Conservation (phyloP, 2,888 invertebrate species). For the Hypercompe scribonia region DNA sequence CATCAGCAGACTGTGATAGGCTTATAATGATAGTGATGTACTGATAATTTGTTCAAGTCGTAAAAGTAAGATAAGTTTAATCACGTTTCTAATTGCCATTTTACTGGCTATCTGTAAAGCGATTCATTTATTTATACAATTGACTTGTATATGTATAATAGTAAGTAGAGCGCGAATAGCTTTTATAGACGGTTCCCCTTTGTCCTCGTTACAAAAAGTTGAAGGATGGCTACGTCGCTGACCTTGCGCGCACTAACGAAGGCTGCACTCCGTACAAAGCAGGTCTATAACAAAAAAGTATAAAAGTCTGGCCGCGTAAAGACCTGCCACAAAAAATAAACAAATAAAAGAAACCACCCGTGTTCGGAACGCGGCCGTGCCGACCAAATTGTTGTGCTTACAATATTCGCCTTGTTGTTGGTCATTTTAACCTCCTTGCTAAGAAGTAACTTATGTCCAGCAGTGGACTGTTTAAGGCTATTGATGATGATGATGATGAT, state of each 20-base stretch:
- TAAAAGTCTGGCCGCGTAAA: slow-evolving; percentile 70
- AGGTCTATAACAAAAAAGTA: slow-evolving; percentile 73
- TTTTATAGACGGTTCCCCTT: slow-evolving; percentile 7
- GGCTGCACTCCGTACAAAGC: slow-evolving; percentile 78
- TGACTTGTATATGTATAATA: slow-evolving; percentile 15
- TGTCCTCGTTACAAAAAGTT: slow-evolving; percentile 46
- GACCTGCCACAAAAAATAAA: slow-evolving; percentile 82
- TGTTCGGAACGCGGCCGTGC: slow-evolving; percentile 70
- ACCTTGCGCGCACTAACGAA: slow-evolving; percentile 84
- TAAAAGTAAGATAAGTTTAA: slow-evolving; percentile 48
- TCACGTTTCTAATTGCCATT: slow-evolving; percentile 40
- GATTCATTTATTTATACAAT: slow-evolving; percentile 42
- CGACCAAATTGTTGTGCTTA: slow-evolving; percentile 60
- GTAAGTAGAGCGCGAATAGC: slow-evolving; percentile 6
- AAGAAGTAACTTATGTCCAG: no score
- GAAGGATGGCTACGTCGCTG: slow-evolving; percentile 62
- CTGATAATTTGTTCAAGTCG: slow-evolving; percentile 37
- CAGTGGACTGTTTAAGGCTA: no score
- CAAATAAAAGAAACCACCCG: slow-evolving; percentile 67
- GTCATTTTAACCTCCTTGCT: slow-evolving; percentile 21
- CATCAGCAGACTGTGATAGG: no score
- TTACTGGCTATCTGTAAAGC: slow-evolving; percentile 27
- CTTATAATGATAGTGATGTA: no score
- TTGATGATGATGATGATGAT: no score
- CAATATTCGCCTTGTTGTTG: slow-evolving; percentile 52